These are phyloP conservation scores for Cephalopholis sonnerati DNA, from an alignment of 2,113 vertebrate genomes.

Conservation along the genomic window DNA sequence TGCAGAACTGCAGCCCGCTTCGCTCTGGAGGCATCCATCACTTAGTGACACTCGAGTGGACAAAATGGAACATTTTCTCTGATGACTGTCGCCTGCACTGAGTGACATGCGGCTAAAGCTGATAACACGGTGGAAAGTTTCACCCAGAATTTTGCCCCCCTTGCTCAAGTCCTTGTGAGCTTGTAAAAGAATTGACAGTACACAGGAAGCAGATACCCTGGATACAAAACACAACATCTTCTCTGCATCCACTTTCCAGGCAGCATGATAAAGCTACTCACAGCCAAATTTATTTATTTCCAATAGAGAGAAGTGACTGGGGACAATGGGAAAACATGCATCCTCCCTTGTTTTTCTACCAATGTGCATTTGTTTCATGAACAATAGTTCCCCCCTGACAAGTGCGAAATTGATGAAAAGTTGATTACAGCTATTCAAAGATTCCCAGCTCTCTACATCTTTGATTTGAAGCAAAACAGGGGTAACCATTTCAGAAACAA, in stretches of 20 bases:
- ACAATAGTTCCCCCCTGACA: slow-evolving; percentile 35
- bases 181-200: neutral
- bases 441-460: slow-evolving; percentile 30
- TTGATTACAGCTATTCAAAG: slow-evolving; percentile 55
- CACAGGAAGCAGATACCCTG: slow-evolving; percentile 5
- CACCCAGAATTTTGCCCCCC: slow-evolving; percentile 17
- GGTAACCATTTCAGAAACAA: slow-evolving; percentile 47
- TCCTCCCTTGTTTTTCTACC: slow-evolving; percentile 22
- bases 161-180: neutral
- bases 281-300: neutral
- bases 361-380: slow-evolving; percentile 38
- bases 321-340: neutral
- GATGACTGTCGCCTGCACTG: slow-evolving; percentile 51
- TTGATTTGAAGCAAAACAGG: slow-evolving; percentile 45
- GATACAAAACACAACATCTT: neutral
- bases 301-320: neutral
- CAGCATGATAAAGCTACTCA: neutral
- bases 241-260: neutral
- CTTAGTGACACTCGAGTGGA: slow-evolving; percentile 71
- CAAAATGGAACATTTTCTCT: slow-evolving; percentile 68
- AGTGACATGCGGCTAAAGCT: slow-evolving; percentile 53
- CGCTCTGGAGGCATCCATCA: slow-evolving; percentile 67
- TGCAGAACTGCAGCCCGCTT: slow-evolving; percentile 41
- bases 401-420: slow-evolving; percentile 50
- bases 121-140: slow-evolving; percentile 44